Evolutionary conservation across 2,797 vertebrate species (phyloP).

Genomic region (Molossus alvarezi): DNA sequence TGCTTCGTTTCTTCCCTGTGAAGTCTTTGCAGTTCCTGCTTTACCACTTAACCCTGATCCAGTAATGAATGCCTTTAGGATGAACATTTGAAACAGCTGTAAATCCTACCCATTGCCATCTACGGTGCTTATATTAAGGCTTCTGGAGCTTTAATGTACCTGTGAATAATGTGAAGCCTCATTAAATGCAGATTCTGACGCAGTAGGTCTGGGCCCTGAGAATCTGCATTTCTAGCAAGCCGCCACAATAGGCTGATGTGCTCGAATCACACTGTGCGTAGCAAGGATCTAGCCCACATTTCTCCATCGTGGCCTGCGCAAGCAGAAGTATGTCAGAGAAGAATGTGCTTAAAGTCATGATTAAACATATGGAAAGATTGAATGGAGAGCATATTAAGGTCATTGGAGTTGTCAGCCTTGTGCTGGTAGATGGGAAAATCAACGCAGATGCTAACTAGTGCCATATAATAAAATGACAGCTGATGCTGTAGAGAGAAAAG

Average conservation of each 20-base stretch:
- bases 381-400: conserved; percentile 24
- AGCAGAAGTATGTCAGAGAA: conserved; percentile 18
- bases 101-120: not conserved
- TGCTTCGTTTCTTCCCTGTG: not conserved
- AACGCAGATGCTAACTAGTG: conserved; percentile 14
- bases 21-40: not conserved
- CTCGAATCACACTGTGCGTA: not conserved
- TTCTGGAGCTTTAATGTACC: not conserved
- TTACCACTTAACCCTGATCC: not conserved
- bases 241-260: not conserved
- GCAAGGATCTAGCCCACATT: not conserved
- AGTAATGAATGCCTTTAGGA: not conserved
- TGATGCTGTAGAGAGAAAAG: not conserved
- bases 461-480: not conserved
- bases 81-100: not conserved
- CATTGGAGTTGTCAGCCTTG: not conserved
- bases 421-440: conserved; percentile 1
- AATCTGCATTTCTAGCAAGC: not conserved
- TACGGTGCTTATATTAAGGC: not conserved
- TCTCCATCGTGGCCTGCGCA: not conserved
- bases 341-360: not conserved
- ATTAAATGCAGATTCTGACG: not conserved
- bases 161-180: not conserved
- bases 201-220: not conserved
- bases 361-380: not conserved